A percentile compares a stretch with the other conserved stretches of the same genome.
phyloP scores from a whole-genome alignment of 2,797 vertebrate species.

The Enoplosus armatus region DNA sequence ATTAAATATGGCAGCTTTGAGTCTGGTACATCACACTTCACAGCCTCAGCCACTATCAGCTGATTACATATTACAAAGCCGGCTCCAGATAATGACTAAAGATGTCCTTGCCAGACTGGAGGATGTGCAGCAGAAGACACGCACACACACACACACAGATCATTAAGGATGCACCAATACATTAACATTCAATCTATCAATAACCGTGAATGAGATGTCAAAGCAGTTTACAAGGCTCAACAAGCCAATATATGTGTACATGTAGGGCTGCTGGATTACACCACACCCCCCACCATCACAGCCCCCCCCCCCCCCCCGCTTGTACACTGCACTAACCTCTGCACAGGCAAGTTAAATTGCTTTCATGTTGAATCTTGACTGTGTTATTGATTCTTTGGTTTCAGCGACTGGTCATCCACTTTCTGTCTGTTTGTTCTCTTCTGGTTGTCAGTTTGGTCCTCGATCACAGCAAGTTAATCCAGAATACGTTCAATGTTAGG shows the following conservation, averaged over 20 bases:
- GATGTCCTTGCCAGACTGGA: slow-evolving; percentile 73
- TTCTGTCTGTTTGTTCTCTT: neutral
- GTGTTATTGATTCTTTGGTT: slow-evolving; percentile 40
- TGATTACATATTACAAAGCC: slow-evolving; percentile 82
- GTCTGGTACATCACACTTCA: slow-evolving; percentile 82
- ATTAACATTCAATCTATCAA: slow-evolving; percentile 64
- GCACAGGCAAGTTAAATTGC: slow-evolving; percentile 32
- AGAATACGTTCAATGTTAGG: neutral
- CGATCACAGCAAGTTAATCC: neutral
- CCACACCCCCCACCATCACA: neutral
- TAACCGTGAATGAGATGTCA: slow-evolving; percentile 64
- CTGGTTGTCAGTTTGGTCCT: neutral
- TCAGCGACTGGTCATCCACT: neutral
- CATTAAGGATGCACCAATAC: slow-evolving; percentile 55
- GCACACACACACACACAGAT: slow-evolving; percentile 27
- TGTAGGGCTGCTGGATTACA: slow-evolving; percentile 17
- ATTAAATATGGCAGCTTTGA: slow-evolving; percentile 83
- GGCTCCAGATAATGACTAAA: slow-evolving; percentile 76
- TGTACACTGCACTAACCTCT: slow-evolving; percentile 9
- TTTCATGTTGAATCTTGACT: slow-evolving; percentile 42
- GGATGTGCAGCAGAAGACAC: slow-evolving; percentile 46
- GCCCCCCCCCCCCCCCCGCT: neutral
- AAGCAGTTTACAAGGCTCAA: slow-evolving; percentile 37
- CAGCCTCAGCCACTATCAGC: slow-evolving; percentile 77
- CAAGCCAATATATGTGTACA: slow-evolving; percentile 33